phyloP scores from a whole-genome alignment of 92 coral and sea anemone species.

The Pocillopora meandrina region DNA sequence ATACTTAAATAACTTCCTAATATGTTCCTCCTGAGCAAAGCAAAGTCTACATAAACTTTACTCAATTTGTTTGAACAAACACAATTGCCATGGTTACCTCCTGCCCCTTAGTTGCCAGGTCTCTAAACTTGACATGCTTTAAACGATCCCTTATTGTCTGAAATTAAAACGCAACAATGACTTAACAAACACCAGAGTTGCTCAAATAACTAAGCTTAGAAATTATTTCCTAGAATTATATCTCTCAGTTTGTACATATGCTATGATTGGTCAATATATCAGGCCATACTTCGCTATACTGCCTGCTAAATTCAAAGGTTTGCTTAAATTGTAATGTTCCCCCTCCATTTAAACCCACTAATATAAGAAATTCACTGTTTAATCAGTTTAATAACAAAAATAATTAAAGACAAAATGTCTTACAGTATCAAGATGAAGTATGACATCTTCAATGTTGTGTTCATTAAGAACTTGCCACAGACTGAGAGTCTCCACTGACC shows the following conservation, averaged over 20 bases:
- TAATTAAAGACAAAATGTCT: conserved; percentile 27
- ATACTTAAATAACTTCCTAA: no score
- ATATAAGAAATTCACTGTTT: no score
- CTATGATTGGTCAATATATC: no score
- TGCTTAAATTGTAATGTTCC: no score
- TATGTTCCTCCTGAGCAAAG: no score
- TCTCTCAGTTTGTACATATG: no score
- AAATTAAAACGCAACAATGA: conserved; percentile 17
- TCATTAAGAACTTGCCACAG: conserved; percentile 91
- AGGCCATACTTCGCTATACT: no score
- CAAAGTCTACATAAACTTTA: background rate
- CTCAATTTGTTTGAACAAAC: background rate
- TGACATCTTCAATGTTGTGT: conserved; percentile 75
- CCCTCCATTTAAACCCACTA: no score
- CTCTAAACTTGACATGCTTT: conserved; percentile 77
- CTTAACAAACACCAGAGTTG: background rate
- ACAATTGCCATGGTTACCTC: conserved; percentile 58
- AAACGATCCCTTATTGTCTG: conserved; percentile 79
- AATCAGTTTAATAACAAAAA: background rate
- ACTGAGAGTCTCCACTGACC: conserved; percentile 81
- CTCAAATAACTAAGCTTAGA: background rate
- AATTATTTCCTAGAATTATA: no score
- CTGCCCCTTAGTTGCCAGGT: conserved; percentile 65
- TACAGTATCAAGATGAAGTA: conserved; percentile 79
- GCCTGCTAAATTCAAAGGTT: no score